Percentiles rank a stretch among this genome's conserved stretches.
phyloP scores from a whole-genome alignment of 1,140 invertebrate genomes.

The Formica selysi region DNA sequence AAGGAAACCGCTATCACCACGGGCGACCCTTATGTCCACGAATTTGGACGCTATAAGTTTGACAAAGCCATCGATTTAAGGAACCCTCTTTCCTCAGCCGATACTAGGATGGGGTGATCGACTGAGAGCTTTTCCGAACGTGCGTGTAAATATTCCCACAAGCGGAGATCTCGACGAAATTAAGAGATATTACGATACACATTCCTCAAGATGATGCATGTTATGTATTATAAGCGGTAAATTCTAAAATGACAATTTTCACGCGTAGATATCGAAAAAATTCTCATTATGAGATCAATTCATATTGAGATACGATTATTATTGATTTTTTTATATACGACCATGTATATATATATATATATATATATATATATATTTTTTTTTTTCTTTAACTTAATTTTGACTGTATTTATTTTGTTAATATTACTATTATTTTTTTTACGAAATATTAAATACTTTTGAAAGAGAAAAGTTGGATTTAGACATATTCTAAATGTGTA shows the following conservation, averaged over 20 bases:
- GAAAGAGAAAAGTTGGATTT: no score
- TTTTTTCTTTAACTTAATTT: neutral
- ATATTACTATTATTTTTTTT: neutral
- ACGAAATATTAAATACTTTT: neutral
- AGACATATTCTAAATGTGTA: no score
- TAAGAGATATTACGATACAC: constrained; percentile 26
- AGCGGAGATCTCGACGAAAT: constrained; percentile 32
- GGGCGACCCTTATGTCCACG: constrained; percentile 56
- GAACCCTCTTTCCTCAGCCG: constrained; percentile 26
- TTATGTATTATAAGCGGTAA: constrained; percentile 31
- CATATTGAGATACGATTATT: neutral
- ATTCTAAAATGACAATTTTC: constrained; percentile 27
- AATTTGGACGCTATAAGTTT: constrained; percentile 59
- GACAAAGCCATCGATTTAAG: constrained; percentile 71
- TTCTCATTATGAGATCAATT: neutral
- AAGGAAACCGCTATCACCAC: neutral
- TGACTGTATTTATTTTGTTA: neutral
- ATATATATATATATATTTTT: neutral
- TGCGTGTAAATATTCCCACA: constrained; percentile 64
- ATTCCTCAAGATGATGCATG: constrained; percentile 47
- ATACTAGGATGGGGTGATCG: neutral
- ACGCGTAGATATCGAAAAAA: neutral
- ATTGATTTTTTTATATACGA: neutral
- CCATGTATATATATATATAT: neutral
- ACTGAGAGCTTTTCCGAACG: constrained; percentile 21